These are phyloP conservation scores for Chrysogorgia sp. DNA, from an alignment of 92 coral and sea anemone genomes.

Conservation along the genomic window DNA sequence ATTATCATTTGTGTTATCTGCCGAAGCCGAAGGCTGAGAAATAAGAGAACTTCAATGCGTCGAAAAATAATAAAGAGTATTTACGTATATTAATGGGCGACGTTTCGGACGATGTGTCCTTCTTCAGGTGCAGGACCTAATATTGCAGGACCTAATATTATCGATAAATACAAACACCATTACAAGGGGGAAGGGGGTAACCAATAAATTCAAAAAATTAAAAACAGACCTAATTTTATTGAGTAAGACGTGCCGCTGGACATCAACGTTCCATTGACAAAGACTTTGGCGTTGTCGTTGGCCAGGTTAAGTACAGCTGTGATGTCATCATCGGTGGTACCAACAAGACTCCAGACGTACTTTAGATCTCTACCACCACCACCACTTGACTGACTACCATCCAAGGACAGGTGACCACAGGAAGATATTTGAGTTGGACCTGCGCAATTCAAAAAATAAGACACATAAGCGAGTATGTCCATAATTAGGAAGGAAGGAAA, in stretches of 20 bases:
- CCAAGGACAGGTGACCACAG: constrained; percentile 54
- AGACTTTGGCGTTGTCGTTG: not conserved
- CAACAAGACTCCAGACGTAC: constrained; percentile 44
- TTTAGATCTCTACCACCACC: constrained; percentile 55
- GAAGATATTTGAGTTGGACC: constrained; percentile 54
- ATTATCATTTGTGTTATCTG: too few relatives aligned
- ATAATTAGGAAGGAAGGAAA: too few relatives aligned
- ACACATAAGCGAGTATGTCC: not conserved
- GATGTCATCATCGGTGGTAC: constrained; percentile 10
- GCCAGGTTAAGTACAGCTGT: constrained; percentile 19
- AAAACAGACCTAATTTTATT: constrained; percentile 28
- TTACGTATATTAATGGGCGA: too few relatives aligned
- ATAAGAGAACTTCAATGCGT: too few relatives aligned
- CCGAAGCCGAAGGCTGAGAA: too few relatives aligned
- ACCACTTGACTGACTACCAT: constrained; percentile 55
- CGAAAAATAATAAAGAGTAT: too few relatives aligned
- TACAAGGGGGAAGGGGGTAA: too few relatives aligned
- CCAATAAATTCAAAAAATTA: not conserved
- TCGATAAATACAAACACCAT: too few relatives aligned
- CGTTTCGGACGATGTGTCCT: too few relatives aligned
- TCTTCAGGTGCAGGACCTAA: too few relatives aligned
- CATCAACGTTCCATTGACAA: constrained; percentile 32
- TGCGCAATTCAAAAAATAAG: not conserved
- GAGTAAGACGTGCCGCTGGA: constrained; percentile 25
- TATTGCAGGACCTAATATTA: too few relatives aligned